Conservation (phyloP, 53 echinoderm and acorn worm genomes). For the Actinopyga echinites region DNA sequence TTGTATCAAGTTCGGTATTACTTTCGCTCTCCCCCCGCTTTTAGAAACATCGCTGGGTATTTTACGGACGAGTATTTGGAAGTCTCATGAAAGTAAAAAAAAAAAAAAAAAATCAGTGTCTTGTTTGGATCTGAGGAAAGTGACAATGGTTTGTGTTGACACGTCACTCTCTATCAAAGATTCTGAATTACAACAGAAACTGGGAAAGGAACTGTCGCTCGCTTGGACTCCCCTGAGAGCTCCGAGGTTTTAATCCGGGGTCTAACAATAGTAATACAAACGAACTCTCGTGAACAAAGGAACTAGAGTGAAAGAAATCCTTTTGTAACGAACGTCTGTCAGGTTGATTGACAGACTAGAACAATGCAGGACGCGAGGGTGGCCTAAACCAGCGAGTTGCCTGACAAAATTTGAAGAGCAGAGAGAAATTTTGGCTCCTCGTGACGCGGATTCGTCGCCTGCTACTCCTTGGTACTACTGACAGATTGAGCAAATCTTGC, state of each 20-base stretch:
- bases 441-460: too few species aligned
- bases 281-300: background rate
- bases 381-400: slow-evolving; percentile 3
- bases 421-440: too few species aligned
- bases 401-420: too few species aligned
- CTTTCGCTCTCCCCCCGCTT: too few species aligned
- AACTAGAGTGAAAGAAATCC: background rate
- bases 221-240: slow-evolving; percentile 11
- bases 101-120: too few species aligned
- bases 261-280: slow-evolving; percentile 26
- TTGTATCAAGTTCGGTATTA: too few species aligned
- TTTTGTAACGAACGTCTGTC: slow-evolving; percentile 12
- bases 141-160: background rate
- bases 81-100: too few species aligned
- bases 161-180: background rate
- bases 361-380: slow-evolving; percentile 22
- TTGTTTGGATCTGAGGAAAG: too few species aligned
- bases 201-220: background rate
- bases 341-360: slow-evolving; percentile 9
- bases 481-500: too few species aligned
- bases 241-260: slow-evolving; percentile 11
- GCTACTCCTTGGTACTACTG: too few species aligned
- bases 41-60: too few species aligned
- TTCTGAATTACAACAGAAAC: background rate
- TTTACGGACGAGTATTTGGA: too few species aligned